These are phyloP conservation scores for Cichlasoma orientale DNA, from an alignment of 2,797 vertebrate genomes.

Conservation along the genomic window DNA sequence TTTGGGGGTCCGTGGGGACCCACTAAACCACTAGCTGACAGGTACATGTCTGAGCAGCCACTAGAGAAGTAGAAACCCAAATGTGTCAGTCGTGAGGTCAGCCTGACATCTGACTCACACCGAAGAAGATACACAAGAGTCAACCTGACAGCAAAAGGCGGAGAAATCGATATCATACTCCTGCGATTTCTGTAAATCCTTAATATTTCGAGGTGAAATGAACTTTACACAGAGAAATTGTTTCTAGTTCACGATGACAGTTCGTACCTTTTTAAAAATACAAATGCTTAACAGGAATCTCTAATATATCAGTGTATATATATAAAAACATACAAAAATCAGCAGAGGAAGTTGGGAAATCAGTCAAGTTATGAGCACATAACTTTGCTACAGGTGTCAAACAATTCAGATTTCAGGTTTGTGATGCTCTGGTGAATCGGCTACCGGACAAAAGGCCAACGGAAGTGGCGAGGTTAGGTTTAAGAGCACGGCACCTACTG, in stretches of 20 bases:
- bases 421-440: conserved; percentile 18
- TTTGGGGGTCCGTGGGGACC: conserved; percentile 56
- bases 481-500: conserved; percentile 88
- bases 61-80: conserved; percentile 58
- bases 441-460: conserved; percentile 2
- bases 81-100: conserved; percentile 57
- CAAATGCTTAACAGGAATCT: conserved; percentile 17
- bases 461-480: not conserved
- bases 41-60: conserved; percentile 58
- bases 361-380: conserved; percentile 30
- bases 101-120: conserved; percentile 59
- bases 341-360: conserved; percentile 12
- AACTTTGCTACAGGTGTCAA: conserved; percentile 87
- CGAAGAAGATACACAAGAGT: conserved; percentile 32
- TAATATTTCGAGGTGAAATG: conserved; percentile 26
- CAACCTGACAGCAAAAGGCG: conserved; percentile 47
- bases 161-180: conserved; percentile 43
- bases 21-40: conserved; percentile 72
- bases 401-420: conserved; percentile 84
- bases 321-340: conserved; percentile 14
- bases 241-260: not conserved
- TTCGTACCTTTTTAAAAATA: conserved; percentile 2
- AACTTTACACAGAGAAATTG: conserved; percentile 26
- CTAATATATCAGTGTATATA: not conserved
- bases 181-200: conserved; percentile 36